Conservation (phyloP, 2,797 vertebrate genomes). For the Eulemur rubriventer region DNA sequence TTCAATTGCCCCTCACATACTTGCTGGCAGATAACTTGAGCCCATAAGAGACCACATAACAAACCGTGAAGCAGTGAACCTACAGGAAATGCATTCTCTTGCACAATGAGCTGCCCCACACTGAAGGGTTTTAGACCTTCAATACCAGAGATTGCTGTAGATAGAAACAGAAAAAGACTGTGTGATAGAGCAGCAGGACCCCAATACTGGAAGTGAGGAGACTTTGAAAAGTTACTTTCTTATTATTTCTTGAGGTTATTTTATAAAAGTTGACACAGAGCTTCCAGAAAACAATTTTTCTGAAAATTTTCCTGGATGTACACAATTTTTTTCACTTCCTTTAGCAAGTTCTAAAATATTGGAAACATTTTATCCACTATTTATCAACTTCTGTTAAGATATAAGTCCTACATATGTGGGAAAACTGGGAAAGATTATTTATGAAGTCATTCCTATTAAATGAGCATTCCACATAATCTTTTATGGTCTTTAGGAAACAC, state of each 20-base stretch:
- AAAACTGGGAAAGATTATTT: background rate
- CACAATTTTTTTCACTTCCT: background rate
- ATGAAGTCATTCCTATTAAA: background rate
- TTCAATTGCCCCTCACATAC: background rate
- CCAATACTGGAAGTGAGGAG: background rate
- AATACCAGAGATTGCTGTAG: fast-evolving
- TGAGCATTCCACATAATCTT: background rate
- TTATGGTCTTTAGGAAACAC: background rate
- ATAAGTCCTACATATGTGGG: background rate
- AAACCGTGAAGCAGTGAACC: background rate
- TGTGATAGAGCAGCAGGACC: background rate
- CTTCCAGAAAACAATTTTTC: background rate
- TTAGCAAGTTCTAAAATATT: background rate
- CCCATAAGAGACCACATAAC: background rate
- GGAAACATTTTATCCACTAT: background rate
- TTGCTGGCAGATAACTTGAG: background rate
- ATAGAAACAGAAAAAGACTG: background rate
- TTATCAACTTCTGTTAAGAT: background rate
- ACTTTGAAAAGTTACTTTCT: background rate
- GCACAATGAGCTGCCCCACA: background rate
- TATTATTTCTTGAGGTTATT: background rate
- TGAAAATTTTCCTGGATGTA: background rate
- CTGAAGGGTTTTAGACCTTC: background rate
- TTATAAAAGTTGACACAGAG: background rate
- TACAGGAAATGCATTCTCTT: background rate